Conservation (phyloP, 2,797 vertebrate genomes). For the Champsocephalus esox region DNA sequence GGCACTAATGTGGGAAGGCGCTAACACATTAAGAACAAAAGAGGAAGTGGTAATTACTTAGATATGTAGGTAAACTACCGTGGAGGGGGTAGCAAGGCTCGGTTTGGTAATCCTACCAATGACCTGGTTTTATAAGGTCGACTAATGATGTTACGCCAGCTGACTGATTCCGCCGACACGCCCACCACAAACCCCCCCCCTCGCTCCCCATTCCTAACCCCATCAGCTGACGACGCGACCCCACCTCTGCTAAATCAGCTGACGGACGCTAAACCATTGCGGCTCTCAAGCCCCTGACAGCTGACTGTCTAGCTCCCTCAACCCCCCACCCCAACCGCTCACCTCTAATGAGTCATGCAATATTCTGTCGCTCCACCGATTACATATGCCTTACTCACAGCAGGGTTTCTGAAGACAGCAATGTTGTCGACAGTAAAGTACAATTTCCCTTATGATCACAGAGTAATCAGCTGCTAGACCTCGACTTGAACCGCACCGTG, state of each 20-base stretch:
- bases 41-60: constrained; percentile 14
- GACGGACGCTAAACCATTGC: constrained; percentile 54
- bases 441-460: neutral
- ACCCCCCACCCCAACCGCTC: constrained; percentile 35
- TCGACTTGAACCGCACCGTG: constrained; percentile 15
- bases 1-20: neutral
- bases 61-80: constrained; percentile 1
- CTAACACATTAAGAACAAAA: constrained; percentile 23
- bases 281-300: constrained; percentile 52
- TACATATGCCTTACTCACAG: neutral
- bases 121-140: constrained; percentile 79
- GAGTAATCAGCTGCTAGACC: constrained; percentile 11
- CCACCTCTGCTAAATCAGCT: constrained; percentile 61
- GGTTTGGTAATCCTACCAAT: constrained; percentile 65
- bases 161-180: constrained; percentile 55
- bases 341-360: constrained; percentile 38
- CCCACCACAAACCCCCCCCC: constrained; percentile 11
- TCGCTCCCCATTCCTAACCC: constrained; percentile 33
- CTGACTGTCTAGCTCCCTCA: constrained; percentile 59
- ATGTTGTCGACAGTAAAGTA: constrained; percentile 3
- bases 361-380: neutral
- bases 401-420: neutral
- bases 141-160: constrained; percentile 71
- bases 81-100: constrained; percentile 26
- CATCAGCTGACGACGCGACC: constrained; percentile 64